phyloP scores from a whole-genome alignment of 2,888 invertebrate species.

The Alentia gelatinosa region DNA sequence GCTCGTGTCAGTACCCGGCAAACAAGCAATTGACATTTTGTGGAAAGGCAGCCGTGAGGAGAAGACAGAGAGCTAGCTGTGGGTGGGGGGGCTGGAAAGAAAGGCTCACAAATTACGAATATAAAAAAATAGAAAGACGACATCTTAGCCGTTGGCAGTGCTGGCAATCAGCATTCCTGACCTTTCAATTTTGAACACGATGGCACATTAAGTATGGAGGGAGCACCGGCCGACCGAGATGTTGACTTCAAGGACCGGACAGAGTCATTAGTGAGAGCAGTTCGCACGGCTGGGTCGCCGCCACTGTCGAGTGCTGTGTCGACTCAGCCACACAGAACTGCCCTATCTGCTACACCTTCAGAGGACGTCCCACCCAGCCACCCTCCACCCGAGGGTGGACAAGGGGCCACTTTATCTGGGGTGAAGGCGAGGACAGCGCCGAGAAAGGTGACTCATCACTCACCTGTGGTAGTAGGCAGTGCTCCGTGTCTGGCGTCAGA shows the following conservation, averaged over 20 bases:
- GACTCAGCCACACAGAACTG: neutral
- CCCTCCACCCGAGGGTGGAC: neutral
- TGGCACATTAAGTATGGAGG: neutral
- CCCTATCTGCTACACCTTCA: neutral
- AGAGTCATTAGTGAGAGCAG: neutral
- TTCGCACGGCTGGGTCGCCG: neutral
- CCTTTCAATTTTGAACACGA: neutral
- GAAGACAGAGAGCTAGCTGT: neutral
- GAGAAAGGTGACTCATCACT: neutral
- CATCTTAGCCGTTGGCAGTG: neutral
- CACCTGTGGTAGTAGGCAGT: neutral
- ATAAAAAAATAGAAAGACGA: neutral
- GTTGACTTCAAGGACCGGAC: neutral
- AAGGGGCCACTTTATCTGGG: neutral
- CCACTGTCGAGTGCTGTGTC: neutral
- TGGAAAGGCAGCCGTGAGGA: neutral
- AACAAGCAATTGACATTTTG: slow-evolving; percentile 40
- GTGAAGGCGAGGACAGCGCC: neutral
- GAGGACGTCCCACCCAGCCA: neutral
- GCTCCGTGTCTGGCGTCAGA: neutral
- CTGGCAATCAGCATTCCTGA: neutral
- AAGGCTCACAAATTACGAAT: neutral
- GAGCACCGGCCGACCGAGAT: neutral
- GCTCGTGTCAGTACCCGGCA: neutral
- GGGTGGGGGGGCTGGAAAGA: neutral